Evolutionary conservation across 2,797 vertebrate species (phyloP), one percentile per base, ranked within the genome.

Genomic region (Trachurus trachurus): DNA sequence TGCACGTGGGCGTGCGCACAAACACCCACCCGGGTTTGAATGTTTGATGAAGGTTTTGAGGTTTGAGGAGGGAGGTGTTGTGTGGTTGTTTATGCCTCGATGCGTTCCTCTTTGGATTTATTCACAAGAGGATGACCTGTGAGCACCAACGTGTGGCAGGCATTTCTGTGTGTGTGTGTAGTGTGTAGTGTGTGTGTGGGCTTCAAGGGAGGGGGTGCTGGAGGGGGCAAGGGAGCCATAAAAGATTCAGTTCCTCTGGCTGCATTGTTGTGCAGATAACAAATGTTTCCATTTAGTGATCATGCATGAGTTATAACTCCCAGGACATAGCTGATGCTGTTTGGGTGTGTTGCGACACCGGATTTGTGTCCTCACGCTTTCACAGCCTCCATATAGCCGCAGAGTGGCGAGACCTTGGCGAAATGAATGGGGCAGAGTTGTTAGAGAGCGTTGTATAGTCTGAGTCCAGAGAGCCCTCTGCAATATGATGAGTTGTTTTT

Each of bases 251-350:
- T 75, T 87, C 71, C 83, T 85, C 82, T 71, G 80, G 74, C 88
- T 83, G 85, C 87, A 89, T 92, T 93, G 89, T 91, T 90, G 84
- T 74, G 81, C 76, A 81, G 88, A 89, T 89, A 89, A 89, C 89
- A 89, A 92, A 92, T 89, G 90, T 88, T 90, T 90, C 89, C 90
- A 87, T 93, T 94, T 92, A 89, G 89, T 76, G 90, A 87, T 93
- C 90, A 88, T 92, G 88, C 90, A 92, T 91, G 90, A 92, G 89
- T 93, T 89, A 92, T 92, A 85, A 85, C 89, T 91, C 88, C 69
- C 71, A 84, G 83, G 86, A 89, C 88, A 78, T 67, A 68, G 71
- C 26, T 26, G 53, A 31, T 53, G 45, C 65, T 64, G 54, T 78
- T 26, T 77, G 74, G 44, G 44, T 65, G 59, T 52, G 52, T 65